phyloP scores from a whole-genome alignment of 1,140 invertebrate genomes.

The Palaemon carinicauda region DNA sequence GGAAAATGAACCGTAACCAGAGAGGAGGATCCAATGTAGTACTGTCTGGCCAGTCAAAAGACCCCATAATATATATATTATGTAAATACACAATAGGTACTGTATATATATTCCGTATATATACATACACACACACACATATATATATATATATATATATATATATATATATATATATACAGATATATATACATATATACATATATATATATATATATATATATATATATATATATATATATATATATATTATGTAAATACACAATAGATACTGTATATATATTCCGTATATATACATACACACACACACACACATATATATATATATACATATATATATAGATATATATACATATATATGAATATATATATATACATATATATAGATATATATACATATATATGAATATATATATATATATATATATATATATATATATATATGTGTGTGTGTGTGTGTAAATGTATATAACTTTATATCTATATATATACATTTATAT shows the following conservation, averaged over 20 bases:
- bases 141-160: background rate
- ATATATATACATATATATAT: background rate
- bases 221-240: background rate
- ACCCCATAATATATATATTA: background rate
- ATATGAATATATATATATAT: background rate
- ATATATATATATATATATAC: background rate
- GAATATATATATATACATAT: background rate
- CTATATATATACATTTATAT: background rate
- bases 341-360: background rate
- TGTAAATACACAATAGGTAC: background rate
- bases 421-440: background rate
- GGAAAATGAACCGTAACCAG: too few relatives aligned
- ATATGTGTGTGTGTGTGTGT: background rate
- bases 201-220: background rate
- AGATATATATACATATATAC: background rate
- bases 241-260: background rate
- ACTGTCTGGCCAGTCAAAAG: too few relatives aligned
- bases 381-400: background rate
- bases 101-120: background rate
- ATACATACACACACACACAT: background rate
- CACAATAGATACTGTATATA: too few relatives aligned
- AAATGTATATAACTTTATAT: background rate
- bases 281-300: background rate
- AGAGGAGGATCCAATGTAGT: too few relatives aligned
- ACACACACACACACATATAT: background rate